These are phyloP conservation scores for Sepiola atlantica DNA, from an alignment of 2,888 invertebrate species.

Conservation along the genomic window DNA sequence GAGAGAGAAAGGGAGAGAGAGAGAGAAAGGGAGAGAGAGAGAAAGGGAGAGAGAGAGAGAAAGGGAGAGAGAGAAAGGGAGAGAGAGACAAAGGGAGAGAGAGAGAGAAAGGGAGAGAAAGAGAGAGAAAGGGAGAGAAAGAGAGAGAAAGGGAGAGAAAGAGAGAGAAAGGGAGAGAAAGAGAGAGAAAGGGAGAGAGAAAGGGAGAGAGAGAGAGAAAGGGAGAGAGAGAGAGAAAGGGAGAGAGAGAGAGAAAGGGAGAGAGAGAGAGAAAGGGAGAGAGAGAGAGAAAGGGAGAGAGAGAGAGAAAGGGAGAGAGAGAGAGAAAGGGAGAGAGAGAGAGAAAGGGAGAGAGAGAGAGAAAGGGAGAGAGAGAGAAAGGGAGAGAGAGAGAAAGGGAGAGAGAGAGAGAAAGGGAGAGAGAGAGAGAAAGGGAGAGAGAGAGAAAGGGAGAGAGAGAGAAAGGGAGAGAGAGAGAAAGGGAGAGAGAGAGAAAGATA, in stretches of 20 bases:
- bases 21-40: not conserved
- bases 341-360: not conserved
- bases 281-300: not conserved
- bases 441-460: conserved; percentile 23
- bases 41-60: not conserved
- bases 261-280: not conserved
- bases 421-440: not conserved
- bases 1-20: conserved; percentile 1
- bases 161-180: too few relatives aligned
- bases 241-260: not conserved
- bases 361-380: not conserved
- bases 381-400: not conserved
- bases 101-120: conserved; percentile 22
- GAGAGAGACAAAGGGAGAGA: conserved; percentile 45
- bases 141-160: too few relatives aligned
- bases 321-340: not conserved
- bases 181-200: too few relatives aligned
- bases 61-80: not conserved
- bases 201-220: too few relatives aligned
- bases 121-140: conserved; percentile 34
- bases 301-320: conserved; percentile 24
- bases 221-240: conserved; percentile 4
- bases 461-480: not conserved
- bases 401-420: not conserved
- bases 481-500: not conserved